Percentiles rank a stretch among this genome's conserved stretches.
Conservation (phyloP, 2,888 invertebrate genomes). For the Leptarthrus brevirostris region DNA sequence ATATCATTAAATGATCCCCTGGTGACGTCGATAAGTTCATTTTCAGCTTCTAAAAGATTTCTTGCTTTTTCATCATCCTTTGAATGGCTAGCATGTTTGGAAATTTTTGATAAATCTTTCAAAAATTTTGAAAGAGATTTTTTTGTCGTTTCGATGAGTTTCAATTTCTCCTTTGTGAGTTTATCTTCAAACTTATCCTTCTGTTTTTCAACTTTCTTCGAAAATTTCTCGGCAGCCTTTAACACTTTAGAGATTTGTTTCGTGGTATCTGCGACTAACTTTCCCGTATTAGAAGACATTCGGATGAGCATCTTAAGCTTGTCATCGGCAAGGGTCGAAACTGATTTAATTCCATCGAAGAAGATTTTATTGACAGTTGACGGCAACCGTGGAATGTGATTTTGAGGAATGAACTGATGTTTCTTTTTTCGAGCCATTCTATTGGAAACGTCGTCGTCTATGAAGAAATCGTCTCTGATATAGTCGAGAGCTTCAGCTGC, state of each 20-base stretch:
- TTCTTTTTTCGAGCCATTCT: not conserved
- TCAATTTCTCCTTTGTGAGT: constrained; percentile 35
- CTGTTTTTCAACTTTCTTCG: constrained; percentile 20
- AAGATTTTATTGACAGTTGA: not conserved
- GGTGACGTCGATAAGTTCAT: constrained; percentile 35
- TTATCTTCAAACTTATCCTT: constrained; percentile 17
- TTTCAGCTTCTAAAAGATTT: constrained; percentile 15
- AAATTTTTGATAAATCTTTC: constrained; percentile 40
- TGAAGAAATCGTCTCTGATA: not conserved
- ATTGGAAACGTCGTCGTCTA: not conserved
- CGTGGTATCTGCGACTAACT: constrained; percentile 41
- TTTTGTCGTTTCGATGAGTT: constrained; percentile 46
- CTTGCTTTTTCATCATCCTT: constrained; percentile 16
- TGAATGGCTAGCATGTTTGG: not conserved
- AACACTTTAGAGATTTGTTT: constrained; percentile 38
- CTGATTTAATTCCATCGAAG: not conserved
- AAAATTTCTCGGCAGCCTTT: constrained; percentile 22
- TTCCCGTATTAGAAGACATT: constrained; percentile 44
- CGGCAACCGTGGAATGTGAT: not conserved
- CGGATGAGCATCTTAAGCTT: constrained; percentile 41
- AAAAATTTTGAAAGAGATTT: constrained; percentile 39
- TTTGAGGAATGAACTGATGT: not conserved
- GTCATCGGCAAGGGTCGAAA: constrained; percentile 8
- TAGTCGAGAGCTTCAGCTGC: constrained; percentile 3
- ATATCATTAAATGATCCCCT: constrained; percentile 21